phyloP scores from a whole-genome alignment of 2,113 vertebrate species.

The Naja naja region DNA sequence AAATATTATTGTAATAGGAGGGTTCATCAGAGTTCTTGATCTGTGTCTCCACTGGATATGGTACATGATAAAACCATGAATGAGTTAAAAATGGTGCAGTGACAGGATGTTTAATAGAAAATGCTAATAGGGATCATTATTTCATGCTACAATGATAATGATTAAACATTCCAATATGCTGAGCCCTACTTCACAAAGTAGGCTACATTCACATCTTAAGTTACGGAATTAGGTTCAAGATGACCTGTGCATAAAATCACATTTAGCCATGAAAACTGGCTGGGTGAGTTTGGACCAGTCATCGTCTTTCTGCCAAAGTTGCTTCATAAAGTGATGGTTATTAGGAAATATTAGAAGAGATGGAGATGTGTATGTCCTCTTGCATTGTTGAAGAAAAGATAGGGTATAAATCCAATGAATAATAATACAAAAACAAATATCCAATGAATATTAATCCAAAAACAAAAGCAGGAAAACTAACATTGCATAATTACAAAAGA shows the following conservation, averaged over 20 bases:
- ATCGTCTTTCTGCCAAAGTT: not conserved
- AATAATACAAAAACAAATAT: too few relatives aligned
- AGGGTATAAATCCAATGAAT: not conserved
- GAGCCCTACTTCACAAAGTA: not conserved
- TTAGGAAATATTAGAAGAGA: not conserved
- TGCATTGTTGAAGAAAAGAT: not conserved
- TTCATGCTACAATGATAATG: not conserved
- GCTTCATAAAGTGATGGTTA: not conserved
- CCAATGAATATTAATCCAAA: not conserved
- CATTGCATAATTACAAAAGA: not conserved
- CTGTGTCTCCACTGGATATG: too few relatives aligned
- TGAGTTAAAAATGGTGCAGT: not conserved
- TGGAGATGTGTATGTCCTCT: not conserved
- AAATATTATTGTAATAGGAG: not conserved
- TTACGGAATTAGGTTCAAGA: not conserved
- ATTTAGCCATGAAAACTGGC: not conserved
- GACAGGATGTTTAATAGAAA: not conserved
- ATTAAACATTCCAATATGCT: not conserved
- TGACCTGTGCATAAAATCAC: not conserved
- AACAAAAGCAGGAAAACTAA: not conserved
- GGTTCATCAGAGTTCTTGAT: not conserved
- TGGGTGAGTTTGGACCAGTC: not conserved
- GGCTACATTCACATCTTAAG: not conserved
- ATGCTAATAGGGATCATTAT: not conserved
- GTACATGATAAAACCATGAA: not conserved